Evolutionary conservation across 2,888 invertebrate genomes (phyloP), one percentile per base, ranked within the genome.

Genomic region (Chorisops tibialis): DNA sequence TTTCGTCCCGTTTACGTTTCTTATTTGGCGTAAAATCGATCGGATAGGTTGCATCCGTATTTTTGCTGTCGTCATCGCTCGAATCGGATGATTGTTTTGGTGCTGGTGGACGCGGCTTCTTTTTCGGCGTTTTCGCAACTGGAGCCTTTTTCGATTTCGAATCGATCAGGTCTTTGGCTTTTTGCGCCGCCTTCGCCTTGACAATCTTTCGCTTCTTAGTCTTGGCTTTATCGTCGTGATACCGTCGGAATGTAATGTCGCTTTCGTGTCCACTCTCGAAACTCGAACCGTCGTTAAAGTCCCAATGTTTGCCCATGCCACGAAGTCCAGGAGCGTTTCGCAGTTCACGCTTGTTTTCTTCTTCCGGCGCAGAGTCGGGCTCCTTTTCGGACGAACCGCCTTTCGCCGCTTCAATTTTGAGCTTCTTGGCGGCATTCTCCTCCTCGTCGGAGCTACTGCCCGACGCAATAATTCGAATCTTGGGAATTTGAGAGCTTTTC

Each of bases 271-370:
- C 63, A 63, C 63, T 66, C 63, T 67, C 65, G 37, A 61, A 63
- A 14, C 68, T 67, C 30, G 67, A 67, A 14, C 62, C 61, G 61
- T 86, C 87, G 70, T 87, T 85, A 73, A 90, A 88, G 69, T 92
- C 92, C 89, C 91, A 92, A 72, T 91, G 89, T 74, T 91, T 91
- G 0, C 89, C 89, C 12, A 87, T 83, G 51, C 89, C 91, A 61
- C 91, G 81, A 5, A 87, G 80, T 1, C 91, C 91, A 0, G 90
- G 88, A 4, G 85, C 89, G 59, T 86, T 85, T 35, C 92, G 81
- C 70, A 89, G 71, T 63, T 83, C 84, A 69, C 90, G 80, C 61
- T 80, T 82, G 7, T 72, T 74, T 61, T 74, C 73, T 9, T 68
- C 69, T 19, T 70, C 70, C 1, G 69, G 68, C 38, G 68, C 66